A percentile compares a stretch with the other conserved stretches of the same genome.
Evolutionary conservation across 1,140 invertebrate genomes (phyloP).

Genomic region (Drosophila yakuba): DNA sequence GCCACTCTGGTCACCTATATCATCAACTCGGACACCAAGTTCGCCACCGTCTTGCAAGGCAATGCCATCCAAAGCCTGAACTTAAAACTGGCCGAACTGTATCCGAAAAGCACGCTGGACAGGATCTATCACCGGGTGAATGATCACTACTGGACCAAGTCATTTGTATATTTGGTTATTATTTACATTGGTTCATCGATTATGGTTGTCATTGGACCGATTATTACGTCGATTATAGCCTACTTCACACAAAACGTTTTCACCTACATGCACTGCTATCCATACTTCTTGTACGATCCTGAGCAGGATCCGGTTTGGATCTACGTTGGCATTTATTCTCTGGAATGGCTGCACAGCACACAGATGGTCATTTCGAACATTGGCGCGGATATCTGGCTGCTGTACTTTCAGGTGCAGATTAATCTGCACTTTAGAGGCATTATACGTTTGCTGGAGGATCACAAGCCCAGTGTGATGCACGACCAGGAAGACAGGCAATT

Average conservation of each 20-base stretch:
- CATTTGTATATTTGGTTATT: conserved; percentile 2
- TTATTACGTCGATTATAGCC: conserved; percentile 19
- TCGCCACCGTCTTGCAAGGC: conserved; percentile 37
- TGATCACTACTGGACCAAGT: conserved; percentile 52
- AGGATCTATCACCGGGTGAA: conserved; percentile 36
- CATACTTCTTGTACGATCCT: conserved; percentile 42
- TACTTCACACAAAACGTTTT: conserved; percentile 14
- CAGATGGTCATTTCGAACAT: conserved; percentile 52
- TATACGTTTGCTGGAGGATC: conserved; percentile 26
- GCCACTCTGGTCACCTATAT: conserved; percentile 47
- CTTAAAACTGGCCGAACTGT: conserved; percentile 31
- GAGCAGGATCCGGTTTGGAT: conserved; percentile 27
- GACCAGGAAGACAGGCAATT: conserved; percentile 32
- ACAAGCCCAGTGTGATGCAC: conserved; percentile 26
- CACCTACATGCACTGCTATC: conserved; percentile 53
- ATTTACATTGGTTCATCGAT: conserved; percentile 40
- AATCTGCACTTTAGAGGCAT: conserved; percentile 62
- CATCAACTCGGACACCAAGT: conserved; percentile 56
- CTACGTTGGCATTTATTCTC: conserved; percentile 40
- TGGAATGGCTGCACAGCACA: conserved; percentile 54
- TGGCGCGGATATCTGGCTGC: conserved; percentile 54
- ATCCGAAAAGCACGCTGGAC: conserved; percentile 26
- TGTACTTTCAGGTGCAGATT: conserved; percentile 56
- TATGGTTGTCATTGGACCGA: conserved; percentile 47
- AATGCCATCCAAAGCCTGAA: conserved; percentile 20